phyloP scores from a whole-genome alignment of 2,888 invertebrate species.

The Nomada fabriciana region DNA sequence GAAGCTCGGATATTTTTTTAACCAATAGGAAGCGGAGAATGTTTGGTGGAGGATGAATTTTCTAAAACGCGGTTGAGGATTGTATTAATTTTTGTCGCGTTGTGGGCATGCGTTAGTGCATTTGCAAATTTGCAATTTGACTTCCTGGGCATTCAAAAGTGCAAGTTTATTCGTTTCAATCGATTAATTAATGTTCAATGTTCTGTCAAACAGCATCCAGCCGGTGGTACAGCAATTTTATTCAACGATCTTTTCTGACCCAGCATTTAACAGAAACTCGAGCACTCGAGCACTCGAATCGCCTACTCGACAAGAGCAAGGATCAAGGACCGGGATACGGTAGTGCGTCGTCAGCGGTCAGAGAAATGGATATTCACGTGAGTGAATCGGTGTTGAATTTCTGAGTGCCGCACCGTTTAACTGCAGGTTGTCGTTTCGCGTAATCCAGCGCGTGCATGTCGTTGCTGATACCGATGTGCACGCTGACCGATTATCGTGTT shows the following conservation, averaged over 20 bases:
- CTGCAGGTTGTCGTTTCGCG: constrained; percentile 57
- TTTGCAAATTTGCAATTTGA: no score
- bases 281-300: constrained; percentile 33
- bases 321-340: constrained; percentile 24
- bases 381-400: constrained; percentile 61
- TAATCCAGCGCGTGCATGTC: constrained; percentile 63
- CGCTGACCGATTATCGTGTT: constrained; percentile 64
- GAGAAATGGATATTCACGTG: constrained; percentile 52
- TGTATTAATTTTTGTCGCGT: no score
- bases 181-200: background rate
- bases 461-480: constrained; percentile 52
- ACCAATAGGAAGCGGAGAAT: background rate
- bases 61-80: background rate
- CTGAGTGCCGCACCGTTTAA: constrained; percentile 38
- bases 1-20: background rate
- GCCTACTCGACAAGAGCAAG: constrained; percentile 15
- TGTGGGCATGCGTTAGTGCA: no score
- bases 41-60: background rate
- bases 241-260: background rate
- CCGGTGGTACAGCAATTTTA: background rate
- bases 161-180: no score
- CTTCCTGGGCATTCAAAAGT: no score
- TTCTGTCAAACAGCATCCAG: background rate
- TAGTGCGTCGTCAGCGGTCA: constrained; percentile 45
- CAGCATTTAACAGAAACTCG: constrained; percentile 31